Evolutionary conservation across 2,797 vertebrate species (phyloP), one percentile per base, ranked within the genome.

Genomic region (Vipera latastei): DNA sequence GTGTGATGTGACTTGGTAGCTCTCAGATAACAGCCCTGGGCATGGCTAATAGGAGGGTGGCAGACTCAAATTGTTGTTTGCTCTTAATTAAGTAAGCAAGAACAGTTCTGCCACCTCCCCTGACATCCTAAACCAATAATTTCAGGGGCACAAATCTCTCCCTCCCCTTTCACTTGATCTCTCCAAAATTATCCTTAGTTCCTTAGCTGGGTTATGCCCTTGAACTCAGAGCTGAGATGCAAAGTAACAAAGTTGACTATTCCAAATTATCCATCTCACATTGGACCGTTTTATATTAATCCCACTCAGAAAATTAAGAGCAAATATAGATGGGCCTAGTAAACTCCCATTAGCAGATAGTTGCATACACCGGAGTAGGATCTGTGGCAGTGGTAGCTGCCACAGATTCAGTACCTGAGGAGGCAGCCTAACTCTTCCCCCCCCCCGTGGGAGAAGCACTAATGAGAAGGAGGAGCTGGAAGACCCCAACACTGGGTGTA

Each of bases 41-140:
- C 94, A 89, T 94, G 94, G 92, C 94, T 97, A 97, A 97, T 97
- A 95, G 97, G 96, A 96, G 97, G 97, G 97, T 97, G 97, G 96
- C 95, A 97, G 95, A 93, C 44, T 96, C 95, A 97, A 97, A 97
- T 97, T 97, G 97, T 96, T 97, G 96, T 97, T 97, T 97, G 97
- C 96, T 96, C 96, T 97, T 97, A 97, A 97, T 97, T 97, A 97
- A 97, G 96, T 97, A 97, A 97, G 97, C 96, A 96, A 96, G 96
- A 96, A 96, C 93, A 90, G 94, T 96, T 95, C 95, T 94, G 94
- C 95, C 95, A 96, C 96, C 96, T 96, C 96, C 96, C 95, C 95
- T 95, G 95, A 95, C 95, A 96, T 94, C 95, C 95, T 92, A 97
- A 83, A 96, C 95, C 96, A 96, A 95, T 97, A 97, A 97, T 97